Percentiles rank a stretch among this genome's conserved stretches.
phyloP scores from a whole-genome alignment of 2,113 vertebrate genomes.

The Platysteira castanea region DNA sequence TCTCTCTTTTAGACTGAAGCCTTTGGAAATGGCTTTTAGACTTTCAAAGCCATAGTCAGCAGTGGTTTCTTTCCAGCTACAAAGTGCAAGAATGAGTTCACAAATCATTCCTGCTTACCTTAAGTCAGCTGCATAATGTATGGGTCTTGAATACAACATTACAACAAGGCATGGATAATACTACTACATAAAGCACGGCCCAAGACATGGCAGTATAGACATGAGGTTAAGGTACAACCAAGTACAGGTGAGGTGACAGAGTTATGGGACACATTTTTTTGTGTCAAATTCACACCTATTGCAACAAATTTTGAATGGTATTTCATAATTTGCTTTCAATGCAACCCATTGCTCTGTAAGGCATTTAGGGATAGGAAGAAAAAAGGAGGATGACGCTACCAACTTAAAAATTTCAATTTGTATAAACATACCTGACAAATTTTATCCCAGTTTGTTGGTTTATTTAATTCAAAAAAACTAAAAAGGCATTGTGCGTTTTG shows the following conservation, averaged over 20 bases:
- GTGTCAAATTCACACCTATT: background rate
- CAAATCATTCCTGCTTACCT: background rate
- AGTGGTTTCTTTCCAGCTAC: background rate
- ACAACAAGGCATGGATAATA: background rate
- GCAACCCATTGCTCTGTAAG: background rate
- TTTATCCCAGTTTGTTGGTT: background rate
- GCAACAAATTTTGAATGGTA: background rate
- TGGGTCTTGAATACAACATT: background rate
- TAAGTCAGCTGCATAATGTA: background rate
- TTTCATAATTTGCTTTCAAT: background rate
- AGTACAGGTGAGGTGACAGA: background rate
- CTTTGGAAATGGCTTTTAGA: slow-evolving; percentile 23
- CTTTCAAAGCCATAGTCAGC: background rate
- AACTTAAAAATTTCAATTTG: background rate
- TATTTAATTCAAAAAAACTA: background rate
- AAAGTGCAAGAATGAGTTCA: background rate
- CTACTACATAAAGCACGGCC: background rate
- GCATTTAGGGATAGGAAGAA: background rate
- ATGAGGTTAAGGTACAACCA: background rate
- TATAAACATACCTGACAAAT: background rate
- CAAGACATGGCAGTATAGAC: background rate
- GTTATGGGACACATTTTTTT: background rate
- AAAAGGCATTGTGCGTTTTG: background rate
- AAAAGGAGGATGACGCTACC: background rate
- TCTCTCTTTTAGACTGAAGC: background rate